Evolutionary conservation across 2,113 vertebrate genomes (phyloP), one percentile per base, ranked within the genome.

Genomic region (Pygoscelis adeliae): DNA sequence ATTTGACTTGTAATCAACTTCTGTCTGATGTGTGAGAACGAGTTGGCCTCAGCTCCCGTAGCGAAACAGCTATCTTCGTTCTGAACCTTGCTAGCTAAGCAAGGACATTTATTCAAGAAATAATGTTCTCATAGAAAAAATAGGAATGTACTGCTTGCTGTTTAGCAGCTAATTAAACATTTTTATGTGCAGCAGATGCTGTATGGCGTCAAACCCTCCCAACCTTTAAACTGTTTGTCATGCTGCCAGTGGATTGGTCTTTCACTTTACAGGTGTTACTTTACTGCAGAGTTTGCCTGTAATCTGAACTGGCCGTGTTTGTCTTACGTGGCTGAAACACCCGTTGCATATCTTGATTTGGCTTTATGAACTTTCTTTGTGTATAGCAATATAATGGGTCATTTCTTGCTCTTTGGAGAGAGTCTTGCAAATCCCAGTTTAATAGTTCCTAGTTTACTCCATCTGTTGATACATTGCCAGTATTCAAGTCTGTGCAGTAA

Each of bases 121-220:
- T 55, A 25, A 40, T 11, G 21, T 58, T 94, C 79, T 87, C 7
- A 3, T 8, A 49, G 87, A 15, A 21, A 46, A 65, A 49, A 32
- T 1, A 30, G 13, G 22, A 9, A 56, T 15, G 42, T 30, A 2
- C 23, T 74, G 82, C 83, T 91, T 50, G 61, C 90, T 76, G 62
- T 59, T 91, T 8, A 73, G 95, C 86, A 93, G 92, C 49, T 90
- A 93, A 73, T 96, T 32, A 69, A 93, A 18, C 81, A 17, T 38
- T 89, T 89, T 80, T 77, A 20, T 87, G 84, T 79, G 72, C 81
- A 96, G 86, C 92, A 97, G 94, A 83, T 95, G 93, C 94, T 26
- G 67, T 34, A 18, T 32, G 79, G 77, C 1, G 4, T 55, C 80
- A 71, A 46, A n/a, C 52, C 73, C 77, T 79, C 61, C 50, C 74